These are phyloP conservation scores for Salpingus planirostris DNA, from an alignment of 2,888 invertebrate species.

Conservation along the genomic window DNA sequence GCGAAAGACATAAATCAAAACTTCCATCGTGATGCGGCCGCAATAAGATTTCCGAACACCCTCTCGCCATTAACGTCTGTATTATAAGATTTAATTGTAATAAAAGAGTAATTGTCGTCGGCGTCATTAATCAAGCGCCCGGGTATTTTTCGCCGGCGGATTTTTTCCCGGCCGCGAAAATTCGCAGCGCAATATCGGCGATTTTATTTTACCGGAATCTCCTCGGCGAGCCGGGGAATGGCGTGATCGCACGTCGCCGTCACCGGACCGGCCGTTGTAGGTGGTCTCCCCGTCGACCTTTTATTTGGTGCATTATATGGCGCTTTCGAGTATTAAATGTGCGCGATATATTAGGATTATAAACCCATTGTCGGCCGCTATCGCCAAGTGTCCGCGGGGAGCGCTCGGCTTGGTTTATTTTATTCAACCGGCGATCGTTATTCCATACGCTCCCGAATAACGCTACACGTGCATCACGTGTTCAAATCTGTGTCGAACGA, in stretches of 20 bases:
- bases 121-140: not conserved
- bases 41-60: constrained; percentile 12
- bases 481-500: constrained; percentile 11
- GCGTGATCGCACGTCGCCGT: not conserved
- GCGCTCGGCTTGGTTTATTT: not conserved
- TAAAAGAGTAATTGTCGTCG: constrained; percentile 12
- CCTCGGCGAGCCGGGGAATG: no score
- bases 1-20: constrained; percentile 12
- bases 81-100: constrained; percentile 13
- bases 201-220: no score
- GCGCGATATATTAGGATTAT: constrained; percentile 15
- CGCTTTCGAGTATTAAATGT: constrained; percentile 15
- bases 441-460: not conserved
- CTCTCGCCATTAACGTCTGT: constrained; percentile 11
- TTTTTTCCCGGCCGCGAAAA: no score
- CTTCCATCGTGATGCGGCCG: constrained; percentile 10
- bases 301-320: constrained; percentile 13
- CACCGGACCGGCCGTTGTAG: constrained; percentile 10
- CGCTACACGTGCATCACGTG: constrained; percentile 3
- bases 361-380: constrained; percentile 11
- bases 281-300: constrained; percentile 14
- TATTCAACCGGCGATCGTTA: not conserved
- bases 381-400: not conserved
- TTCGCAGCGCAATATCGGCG: no score
- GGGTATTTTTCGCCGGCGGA: no score